These are phyloP conservation scores for Hoplias malabaricus DNA, from an alignment of 2,113 vertebrate species.

Conservation along the genomic window DNA sequence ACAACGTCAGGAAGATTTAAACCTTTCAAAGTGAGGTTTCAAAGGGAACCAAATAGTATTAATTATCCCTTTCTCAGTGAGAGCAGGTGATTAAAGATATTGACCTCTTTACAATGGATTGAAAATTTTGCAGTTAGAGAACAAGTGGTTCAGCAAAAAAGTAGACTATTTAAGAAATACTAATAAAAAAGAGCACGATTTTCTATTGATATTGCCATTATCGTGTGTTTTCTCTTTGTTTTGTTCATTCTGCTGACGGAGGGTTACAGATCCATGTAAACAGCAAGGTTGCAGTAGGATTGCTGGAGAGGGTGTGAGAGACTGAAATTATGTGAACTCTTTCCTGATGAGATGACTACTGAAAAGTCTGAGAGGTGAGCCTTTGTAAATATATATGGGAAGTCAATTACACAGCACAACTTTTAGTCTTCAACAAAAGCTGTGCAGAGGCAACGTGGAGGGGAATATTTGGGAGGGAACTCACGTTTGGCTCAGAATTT, in stretches of 20 bases:
- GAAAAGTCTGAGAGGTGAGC: neutral
- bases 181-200: neutral
- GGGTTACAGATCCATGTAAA: neutral
- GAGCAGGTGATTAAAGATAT: slow-evolving; percentile 2
- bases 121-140: neutral
- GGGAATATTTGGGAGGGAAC: slow-evolving; percentile 58
- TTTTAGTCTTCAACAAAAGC: slow-evolving; percentile 60
- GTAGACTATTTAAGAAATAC: neutral
- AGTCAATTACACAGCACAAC: slow-evolving; percentile 24
- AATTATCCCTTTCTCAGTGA: neutral
- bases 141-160: neutral
- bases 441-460: slow-evolving; percentile 20
- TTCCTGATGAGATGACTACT: slow-evolving; percentile 2
- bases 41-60: slow-evolving; percentile 26
- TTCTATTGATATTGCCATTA: neutral
- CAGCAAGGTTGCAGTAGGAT: neutral
- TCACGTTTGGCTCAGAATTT: slow-evolving; percentile 74
- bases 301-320: neutral
- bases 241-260: neutral
- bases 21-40: neutral
- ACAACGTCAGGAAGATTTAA: slow-evolving; percentile 22
- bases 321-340: neutral
- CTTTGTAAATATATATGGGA: slow-evolving; percentile 8
- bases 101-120: neutral
- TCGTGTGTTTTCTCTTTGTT: neutral